These are phyloP conservation scores for Drosophila lacteicornis DNA, from an alignment of 1,140 invertebrate species.

Conservation along the genomic window DNA sequence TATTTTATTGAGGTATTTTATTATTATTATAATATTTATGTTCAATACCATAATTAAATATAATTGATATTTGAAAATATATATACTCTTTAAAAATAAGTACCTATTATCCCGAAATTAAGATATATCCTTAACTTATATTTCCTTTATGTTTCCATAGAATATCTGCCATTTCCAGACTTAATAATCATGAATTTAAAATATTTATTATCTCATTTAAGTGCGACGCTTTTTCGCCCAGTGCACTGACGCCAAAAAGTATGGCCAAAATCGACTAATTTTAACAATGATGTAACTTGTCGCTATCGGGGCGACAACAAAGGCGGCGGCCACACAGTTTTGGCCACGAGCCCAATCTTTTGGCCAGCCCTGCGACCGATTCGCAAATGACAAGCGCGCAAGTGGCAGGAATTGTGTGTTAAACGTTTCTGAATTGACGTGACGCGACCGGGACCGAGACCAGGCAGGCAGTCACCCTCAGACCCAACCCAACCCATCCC, in stretches of 20 bases:
- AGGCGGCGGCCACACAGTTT: conserved; percentile 54
- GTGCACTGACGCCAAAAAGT: conserved; percentile 45
- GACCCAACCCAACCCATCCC: not conserved
- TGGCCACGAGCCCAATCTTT: conserved; percentile 69
- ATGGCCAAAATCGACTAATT: conserved; percentile 69
- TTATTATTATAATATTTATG: too few relatives aligned
- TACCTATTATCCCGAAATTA: not conserved
- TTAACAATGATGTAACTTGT: conserved; percentile 84
- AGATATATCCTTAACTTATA: accelerated
- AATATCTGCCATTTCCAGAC: not conserved
- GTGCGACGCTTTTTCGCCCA: not conserved
- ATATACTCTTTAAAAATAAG: not conserved
- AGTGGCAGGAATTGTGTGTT: conserved; percentile 75
- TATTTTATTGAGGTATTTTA: too few relatives aligned
- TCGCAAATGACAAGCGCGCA: conserved; percentile 66
- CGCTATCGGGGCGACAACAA: conserved; percentile 63
- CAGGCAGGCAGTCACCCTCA: conserved; percentile 5
- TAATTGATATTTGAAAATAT: not conserved
- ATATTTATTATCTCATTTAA: too few relatives aligned
- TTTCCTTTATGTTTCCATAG: not conserved
- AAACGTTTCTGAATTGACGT: conserved; percentile 79
- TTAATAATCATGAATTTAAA: not conserved
- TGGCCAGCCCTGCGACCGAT: conserved; percentile 34
- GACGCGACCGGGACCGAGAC: conserved; percentile 39
- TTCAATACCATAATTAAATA: too few relatives aligned